These are phyloP conservation scores for Scaptomyza reducta DNA, from an alignment of 2,888 invertebrate species.

Conservation along the genomic window DNA sequence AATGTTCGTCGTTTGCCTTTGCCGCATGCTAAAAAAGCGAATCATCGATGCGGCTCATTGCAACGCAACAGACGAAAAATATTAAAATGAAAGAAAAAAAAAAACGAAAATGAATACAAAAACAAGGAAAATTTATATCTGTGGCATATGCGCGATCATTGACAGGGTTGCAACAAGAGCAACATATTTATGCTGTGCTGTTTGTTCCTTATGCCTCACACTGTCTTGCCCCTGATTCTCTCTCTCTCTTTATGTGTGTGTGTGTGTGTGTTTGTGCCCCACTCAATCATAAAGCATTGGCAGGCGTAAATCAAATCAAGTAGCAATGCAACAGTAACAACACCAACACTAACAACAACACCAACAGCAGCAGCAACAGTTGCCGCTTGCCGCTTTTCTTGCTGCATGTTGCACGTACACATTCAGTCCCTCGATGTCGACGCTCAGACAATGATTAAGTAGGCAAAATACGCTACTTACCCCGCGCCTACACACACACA, in stretches of 20 bases:
- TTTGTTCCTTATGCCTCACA: background rate
- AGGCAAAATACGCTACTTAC: conserved; percentile 69
- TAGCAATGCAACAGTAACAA: conserved; percentile 59
- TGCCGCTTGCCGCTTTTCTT: conserved; percentile 46
- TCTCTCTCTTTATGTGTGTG: conserved; percentile 1
- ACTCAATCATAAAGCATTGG: conserved; percentile 78
- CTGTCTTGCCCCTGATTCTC: background rate
- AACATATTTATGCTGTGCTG: conserved; percentile 57
- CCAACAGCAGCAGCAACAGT: conserved; percentile 28
- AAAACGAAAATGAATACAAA: conserved; percentile 5
- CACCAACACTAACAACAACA: conserved; percentile 14
- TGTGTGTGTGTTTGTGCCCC: conserved; percentile 47
- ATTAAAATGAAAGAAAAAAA: conserved; percentile 51
- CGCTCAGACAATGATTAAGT: conserved; percentile 77
- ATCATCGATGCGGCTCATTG: conserved; percentile 83
- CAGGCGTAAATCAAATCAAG: conserved; percentile 80
- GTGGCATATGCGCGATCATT: conserved; percentile 69
- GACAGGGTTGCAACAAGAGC: conserved; percentile 28
- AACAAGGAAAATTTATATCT: conserved; percentile 54
- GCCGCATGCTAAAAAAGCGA: conserved; percentile 76
- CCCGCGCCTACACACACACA: conserved; percentile 29
- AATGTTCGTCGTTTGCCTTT: too few species aligned
- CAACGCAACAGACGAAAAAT: conserved; percentile 83
- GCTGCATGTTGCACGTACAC: conserved; percentile 74
- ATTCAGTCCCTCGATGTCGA: conserved; percentile 28